Percentiles rank a stretch among this genome's conserved stretches.
Conservation (phyloP, 2,113 vertebrate species). For the Paedocypris sp. region DNA sequence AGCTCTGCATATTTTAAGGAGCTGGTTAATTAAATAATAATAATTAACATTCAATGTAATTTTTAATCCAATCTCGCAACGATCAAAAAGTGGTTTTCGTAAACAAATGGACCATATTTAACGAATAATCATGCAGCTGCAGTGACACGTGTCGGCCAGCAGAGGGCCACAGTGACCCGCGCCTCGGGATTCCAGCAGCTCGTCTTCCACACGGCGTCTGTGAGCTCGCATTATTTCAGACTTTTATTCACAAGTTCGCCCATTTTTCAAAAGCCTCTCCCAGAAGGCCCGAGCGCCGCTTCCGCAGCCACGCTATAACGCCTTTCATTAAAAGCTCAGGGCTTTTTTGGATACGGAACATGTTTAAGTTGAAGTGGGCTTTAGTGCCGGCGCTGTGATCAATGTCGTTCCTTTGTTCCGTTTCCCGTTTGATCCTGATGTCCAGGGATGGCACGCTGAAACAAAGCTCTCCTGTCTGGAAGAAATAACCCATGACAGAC, state of each 20-base stretch:
- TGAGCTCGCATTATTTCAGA: too few relatives aligned
- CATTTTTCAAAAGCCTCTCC: neutral
- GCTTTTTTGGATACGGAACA: neutral
- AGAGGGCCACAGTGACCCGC: conserved; percentile 24
- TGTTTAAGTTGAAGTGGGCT: conserved; percentile 11
- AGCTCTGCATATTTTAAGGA: too few relatives aligned
- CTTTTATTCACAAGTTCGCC: neutral
- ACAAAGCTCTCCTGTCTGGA: conserved; percentile 15
- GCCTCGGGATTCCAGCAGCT: neutral
- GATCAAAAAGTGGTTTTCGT: too few relatives aligned
- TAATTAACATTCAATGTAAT: too few relatives aligned
- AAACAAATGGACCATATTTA: neutral
- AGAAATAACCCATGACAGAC: too few relatives aligned
- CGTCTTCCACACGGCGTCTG: too few relatives aligned
- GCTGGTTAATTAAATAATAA: too few relatives aligned
- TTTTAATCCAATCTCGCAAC: too few relatives aligned
- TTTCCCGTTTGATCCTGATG: neutral
- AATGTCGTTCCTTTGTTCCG: conserved; percentile 3
- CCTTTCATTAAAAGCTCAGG: neutral
- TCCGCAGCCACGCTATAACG: neutral
- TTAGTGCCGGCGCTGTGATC: neutral
- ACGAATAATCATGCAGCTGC: neutral
- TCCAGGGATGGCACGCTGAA: conserved; percentile 5
- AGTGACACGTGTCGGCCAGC: conserved; percentile 8
- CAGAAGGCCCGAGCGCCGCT: neutral